Evolutionary conservation across 2,113 vertebrate species (phyloP).

Genomic region (Pachyramphus minor): DNA sequence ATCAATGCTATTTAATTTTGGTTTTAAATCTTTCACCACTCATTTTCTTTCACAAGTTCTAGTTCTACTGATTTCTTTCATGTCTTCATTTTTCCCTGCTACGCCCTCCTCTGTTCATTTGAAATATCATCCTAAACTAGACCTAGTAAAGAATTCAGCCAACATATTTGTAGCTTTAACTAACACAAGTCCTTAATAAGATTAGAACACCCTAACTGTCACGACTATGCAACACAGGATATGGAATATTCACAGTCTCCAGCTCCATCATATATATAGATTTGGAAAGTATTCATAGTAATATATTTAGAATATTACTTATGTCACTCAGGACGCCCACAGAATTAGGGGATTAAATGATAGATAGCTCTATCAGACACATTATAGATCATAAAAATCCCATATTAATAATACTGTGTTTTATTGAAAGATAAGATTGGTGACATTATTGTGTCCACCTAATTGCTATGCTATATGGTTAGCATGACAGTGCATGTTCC

Average conservation of each 20-base stretch:
- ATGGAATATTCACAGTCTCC: not conserved
- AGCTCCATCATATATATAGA: not conserved
- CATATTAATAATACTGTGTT: not conserved
- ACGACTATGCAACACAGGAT: not conserved
- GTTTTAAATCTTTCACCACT: not conserved
- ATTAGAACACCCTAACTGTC: not conserved
- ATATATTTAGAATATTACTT: slow-evolving; percentile 33
- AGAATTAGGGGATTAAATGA: slow-evolving; percentile 24
- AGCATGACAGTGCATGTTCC: not conserved
- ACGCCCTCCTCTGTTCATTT: not conserved
- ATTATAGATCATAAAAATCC: not conserved
- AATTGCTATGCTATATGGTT: not conserved
- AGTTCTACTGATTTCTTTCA: not conserved
- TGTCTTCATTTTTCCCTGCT: not conserved
- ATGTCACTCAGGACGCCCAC: not conserved
- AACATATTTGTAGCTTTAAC: not conserved
- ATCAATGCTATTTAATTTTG: not conserved
- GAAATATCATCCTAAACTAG: not conserved
- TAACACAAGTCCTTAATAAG: not conserved
- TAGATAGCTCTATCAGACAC: not conserved
- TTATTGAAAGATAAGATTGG: not conserved
- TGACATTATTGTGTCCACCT: not conserved
- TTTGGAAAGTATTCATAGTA: slow-evolving; percentile 19
- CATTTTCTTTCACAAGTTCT: not conserved
- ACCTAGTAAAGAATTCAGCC: not conserved